Base-by-base conservation (phyloP, 2,888 invertebrate genomes). In the Dryadula phaetusa region DNA sequence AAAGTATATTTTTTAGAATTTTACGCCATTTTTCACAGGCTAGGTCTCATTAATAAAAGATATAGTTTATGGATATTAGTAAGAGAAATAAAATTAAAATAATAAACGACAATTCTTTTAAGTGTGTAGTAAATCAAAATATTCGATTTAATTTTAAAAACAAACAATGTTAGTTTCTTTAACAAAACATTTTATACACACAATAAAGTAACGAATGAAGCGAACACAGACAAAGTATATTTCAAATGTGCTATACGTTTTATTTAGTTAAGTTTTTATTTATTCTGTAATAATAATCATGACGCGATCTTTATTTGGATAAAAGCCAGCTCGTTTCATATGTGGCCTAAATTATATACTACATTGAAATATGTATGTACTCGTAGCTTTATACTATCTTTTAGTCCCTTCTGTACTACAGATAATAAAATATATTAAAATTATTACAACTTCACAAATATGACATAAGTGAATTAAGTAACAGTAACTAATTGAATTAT, bases 261-360 rank as follows among this genome's bases (percentile, higher is more conserved):
- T 25, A 49, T 25, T 25, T 32, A 28, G 28, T 10, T 18, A 28
- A n/a, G 10, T 5, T 52, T 52, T 52, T 32, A 16, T 32, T 28
- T 52, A 56, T 56, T 56, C 8, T 40, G 40, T 40, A 16, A 56
- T 37, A 53, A 53, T 37, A 53, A 53, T 40, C n/a, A 37, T 56
- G 46, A 18, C 56, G 16, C 25, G 37, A 40, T 64, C 63, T 67
- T 40, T 60, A 62, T 66, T 58, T 72, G 72, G 70, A 70, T 52
- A 40, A 64, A 44, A 64, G 66, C 72, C 72, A 68, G 42, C 40
- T 40, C 52, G 64, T 68, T 25, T 52, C 22, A 20, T 67, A 62
- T 66, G 53, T 69, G 69, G 69, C 69, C 64, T 71, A 52, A 62
- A 70, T 70, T 60, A 64, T 62, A 34, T 28, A 20, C 58, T 52